These are phyloP conservation scores for Lacerta agilis DNA, from an alignment of 2,797 vertebrate species.

Conservation along the genomic window DNA sequence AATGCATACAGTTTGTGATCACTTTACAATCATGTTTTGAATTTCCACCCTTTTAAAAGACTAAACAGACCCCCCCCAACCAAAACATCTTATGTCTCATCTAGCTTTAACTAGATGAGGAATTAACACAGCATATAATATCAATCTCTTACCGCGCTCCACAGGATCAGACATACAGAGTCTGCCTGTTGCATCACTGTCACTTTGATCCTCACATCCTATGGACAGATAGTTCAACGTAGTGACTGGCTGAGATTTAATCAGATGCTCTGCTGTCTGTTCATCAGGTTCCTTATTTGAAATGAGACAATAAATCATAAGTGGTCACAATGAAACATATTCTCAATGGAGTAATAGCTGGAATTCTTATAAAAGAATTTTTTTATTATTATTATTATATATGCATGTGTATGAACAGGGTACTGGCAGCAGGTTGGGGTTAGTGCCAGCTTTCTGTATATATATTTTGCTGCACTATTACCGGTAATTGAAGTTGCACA, in stretches of 20 bases:
- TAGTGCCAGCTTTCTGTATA: not conserved
- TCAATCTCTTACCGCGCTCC: constrained; percentile 67
- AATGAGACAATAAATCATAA: constrained; percentile 34
- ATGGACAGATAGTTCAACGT: not conserved
- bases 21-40: not conserved
- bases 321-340: not conserved
- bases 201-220: constrained; percentile 40
- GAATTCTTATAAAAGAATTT: constrained; percentile 10
- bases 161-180: constrained; percentile 54
- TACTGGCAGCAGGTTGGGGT: not conserved
- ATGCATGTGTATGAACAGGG: not conserved
- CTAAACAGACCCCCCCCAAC: not conserved
- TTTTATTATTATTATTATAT: not conserved
- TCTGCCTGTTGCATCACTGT: constrained; percentile 45
- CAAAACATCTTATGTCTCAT: not conserved
- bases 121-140: not conserved
- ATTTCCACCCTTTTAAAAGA: not conserved
- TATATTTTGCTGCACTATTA: not conserved
- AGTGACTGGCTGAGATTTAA: constrained; percentile 61
- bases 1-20: not conserved
- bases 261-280: constrained; percentile 42
- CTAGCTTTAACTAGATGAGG: constrained; percentile 5
- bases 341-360: constrained; percentile 17
- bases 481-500: too few relatives aligned
- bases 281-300: constrained; percentile 69